Conservation (phyloP, 2,797 vertebrate species). For the Babyrousa celebensis region DNA sequence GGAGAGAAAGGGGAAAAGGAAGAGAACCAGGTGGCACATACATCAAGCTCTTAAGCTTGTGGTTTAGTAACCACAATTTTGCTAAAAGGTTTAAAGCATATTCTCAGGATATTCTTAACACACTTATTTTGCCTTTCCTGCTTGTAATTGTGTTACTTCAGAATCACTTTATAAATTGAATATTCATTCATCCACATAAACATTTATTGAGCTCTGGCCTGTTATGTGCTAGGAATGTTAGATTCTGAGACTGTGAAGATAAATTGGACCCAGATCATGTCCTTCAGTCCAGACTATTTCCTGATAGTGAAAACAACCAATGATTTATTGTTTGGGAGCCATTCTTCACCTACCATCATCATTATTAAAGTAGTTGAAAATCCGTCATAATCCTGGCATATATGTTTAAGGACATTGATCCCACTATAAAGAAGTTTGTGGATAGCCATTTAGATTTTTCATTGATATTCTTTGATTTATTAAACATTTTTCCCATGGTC, state of each 20-base stretch:
- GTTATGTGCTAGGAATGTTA: not conserved
- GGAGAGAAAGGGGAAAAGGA: not conserved
- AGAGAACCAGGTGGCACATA: not conserved
- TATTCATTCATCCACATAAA: constrained; percentile 43
- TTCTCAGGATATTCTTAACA: constrained; percentile 45
- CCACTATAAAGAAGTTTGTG: not conserved
- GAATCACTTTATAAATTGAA: constrained; percentile 34
- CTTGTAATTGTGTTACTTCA: constrained; percentile 17
- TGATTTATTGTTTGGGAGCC: not conserved
- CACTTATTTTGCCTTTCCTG: constrained; percentile 6
- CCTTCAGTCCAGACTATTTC: constrained; percentile 24
- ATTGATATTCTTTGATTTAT: constrained; percentile 27
- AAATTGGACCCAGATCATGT: constrained; percentile 13
- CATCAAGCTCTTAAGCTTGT: not conserved
- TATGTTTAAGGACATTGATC: not conserved
- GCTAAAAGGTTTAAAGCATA: constrained; percentile 39
- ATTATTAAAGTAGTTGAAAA: constrained; percentile 26
- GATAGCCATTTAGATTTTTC: constrained; percentile 18
- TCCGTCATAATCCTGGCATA: not conserved
- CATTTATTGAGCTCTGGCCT: constrained; percentile 21
- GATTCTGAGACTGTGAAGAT: constrained; percentile 15
- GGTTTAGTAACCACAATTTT: constrained; percentile 16
- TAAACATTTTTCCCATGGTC: not conserved
- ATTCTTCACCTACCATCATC: constrained; percentile 42
- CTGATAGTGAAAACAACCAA: not conserved